A percentile compares a stretch with the other conserved stretches of the same genome.
Evolutionary conservation across 1,140 invertebrate species (phyloP).

Genomic region (Micrasema minimum): DNA sequence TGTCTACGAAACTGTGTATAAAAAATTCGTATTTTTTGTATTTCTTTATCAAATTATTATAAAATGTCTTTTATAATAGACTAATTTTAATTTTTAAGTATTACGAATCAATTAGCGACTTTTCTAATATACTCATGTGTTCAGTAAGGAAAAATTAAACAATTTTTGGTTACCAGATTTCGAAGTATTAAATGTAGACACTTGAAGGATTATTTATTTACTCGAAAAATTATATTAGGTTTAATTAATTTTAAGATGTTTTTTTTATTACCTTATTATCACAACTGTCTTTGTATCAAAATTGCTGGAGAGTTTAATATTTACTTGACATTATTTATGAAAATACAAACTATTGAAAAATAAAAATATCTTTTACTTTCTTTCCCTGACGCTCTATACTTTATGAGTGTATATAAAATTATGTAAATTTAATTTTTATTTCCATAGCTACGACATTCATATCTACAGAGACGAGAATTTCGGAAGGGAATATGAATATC

Average conservation of each 20-base stretch:
- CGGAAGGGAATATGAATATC: too few relatives aligned
- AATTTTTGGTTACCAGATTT: conserved; percentile 34
- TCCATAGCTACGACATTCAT: too few relatives aligned
- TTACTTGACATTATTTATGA: conserved; percentile 22
- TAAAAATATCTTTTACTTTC: background rate
- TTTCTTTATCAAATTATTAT: too few relatives aligned
- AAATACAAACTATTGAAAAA: conserved; percentile 20
- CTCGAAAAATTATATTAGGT: conserved; percentile 29
- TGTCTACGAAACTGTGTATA: too few relatives aligned
- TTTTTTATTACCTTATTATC: conserved; percentile 16
- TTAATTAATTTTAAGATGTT: conserved; percentile 30
- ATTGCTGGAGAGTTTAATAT: background rate
- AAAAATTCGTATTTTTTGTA: too few relatives aligned
- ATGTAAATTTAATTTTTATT: too few relatives aligned
- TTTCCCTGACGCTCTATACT: too few relatives aligned
- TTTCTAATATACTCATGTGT: conserved; percentile 26
- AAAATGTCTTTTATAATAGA: background rate
- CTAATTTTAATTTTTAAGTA: conserved; percentile 7
- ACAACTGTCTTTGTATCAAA: too few relatives aligned
- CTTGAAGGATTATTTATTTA: conserved; percentile 33
- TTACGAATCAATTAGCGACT: conserved; percentile 4
- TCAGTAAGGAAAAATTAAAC: conserved; percentile 29
- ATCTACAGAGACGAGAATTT: too few relatives aligned
- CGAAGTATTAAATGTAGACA: conserved; percentile 27
- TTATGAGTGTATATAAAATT: too few relatives aligned